Evolutionary conservation across 53 echinoderm and acorn worm genomes (phyloP), one percentile per base, ranked within the genome.

Genomic region (Arbacia lixula): DNA sequence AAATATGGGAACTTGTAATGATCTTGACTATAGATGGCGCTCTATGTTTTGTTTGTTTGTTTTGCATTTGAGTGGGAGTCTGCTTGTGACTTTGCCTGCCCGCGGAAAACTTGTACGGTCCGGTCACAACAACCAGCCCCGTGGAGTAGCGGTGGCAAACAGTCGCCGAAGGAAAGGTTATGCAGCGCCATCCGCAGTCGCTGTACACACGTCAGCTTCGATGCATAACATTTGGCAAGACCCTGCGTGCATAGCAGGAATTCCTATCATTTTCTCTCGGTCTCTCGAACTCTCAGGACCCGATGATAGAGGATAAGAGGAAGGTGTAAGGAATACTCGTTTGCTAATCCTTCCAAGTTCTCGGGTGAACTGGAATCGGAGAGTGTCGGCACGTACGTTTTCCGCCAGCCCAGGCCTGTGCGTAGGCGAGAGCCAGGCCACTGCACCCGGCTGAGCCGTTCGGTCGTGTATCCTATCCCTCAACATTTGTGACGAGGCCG

Each of bases 191-290:
- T 6, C 14, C 8, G 46, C 14, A 46, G 14, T 10, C 46, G 46
- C 14, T 6, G 46, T 10, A 46, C 6, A 46, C 53, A 53, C 20
- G n/a, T 33, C 53, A 1, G 74, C 34, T 74, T 74, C 74, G 33
- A 74, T 51, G 74, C 74, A 50, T 74, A 74, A 74, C 74, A 53
- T 74, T 53, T 50, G 74, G 50, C 74, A 28, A 52, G 53, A 74
- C 14, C 52, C 34, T 14, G 36, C 60, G 10, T 56, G 77, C 77
- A 77, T 77, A 77, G 77, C 77, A 38, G 35, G 37, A 25, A 77
- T 77, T 77, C 77, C 77, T 24, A 77, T 57, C 77, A 77, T 77
- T 25, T 58, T 77, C 58, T 54, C 54, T 37, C 77, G 77, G 77
- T 77, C 58, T 58, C 77, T 37, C 77, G 69, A 41, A 9, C 69